Conservation (phyloP, 2,888 invertebrate genomes). For the Augochlorella aurata region DNA sequence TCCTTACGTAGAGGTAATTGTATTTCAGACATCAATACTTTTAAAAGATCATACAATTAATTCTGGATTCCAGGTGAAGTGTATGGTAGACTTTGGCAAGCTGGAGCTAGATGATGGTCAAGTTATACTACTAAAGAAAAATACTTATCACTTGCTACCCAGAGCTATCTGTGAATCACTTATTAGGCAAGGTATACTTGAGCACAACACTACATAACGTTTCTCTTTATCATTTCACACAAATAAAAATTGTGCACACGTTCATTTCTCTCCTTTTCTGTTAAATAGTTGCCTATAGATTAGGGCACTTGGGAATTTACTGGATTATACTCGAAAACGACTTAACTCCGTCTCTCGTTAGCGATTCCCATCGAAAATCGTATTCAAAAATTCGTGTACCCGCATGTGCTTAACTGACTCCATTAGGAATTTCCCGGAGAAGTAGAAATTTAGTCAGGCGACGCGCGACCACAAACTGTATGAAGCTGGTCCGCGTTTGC, state of each 20-base stretch:
- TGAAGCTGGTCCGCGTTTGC: background rate
- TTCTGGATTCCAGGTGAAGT: conserved; percentile 85
- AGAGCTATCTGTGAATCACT: conserved; percentile 94
- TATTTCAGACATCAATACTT: background rate
- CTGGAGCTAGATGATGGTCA: conserved; percentile 97
- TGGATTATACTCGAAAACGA: background rate
- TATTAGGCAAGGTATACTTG: conserved; percentile 93
- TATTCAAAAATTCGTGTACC: conserved; percentile 25
- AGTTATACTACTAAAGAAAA: conserved; percentile 92
- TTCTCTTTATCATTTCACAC: background rate
- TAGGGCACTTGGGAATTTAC: background rate
- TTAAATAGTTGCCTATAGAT: background rate
- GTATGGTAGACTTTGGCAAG: conserved; percentile 95
- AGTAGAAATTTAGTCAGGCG: conserved; percentile 24
- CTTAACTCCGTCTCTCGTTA: background rate
- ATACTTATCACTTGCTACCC: conserved; percentile 95
- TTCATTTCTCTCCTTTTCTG: background rate
- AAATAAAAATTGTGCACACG: conserved; percentile 28
- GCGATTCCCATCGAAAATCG: background rate
- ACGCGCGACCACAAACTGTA: conserved; percentile 25
- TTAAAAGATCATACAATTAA: background rate
- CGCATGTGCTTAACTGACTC: conserved; percentile 35
- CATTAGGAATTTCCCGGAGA: conserved; percentile 47
- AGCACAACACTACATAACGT: conserved; percentile 85
- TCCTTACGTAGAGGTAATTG: conserved; percentile 92